phyloP scores from a whole-genome alignment of 2,888 invertebrate species.

The Beris morrisii region DNA sequence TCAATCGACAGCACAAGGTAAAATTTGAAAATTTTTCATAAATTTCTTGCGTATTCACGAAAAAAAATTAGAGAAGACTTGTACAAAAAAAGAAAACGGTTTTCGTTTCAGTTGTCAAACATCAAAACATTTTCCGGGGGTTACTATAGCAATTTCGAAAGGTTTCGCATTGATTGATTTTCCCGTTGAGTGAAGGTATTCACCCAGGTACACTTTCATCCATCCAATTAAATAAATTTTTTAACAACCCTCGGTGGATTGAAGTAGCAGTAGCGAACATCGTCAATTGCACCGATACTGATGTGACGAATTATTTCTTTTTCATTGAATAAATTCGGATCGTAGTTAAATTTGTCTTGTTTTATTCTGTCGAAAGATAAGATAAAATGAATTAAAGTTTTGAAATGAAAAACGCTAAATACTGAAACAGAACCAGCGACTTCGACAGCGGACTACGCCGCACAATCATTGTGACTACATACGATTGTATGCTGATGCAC shows the following conservation, averaged over 20 bases:
- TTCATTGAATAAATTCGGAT: slow-evolving; percentile 14
- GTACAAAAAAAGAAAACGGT: background rate
- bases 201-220: background rate
- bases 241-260: background rate
- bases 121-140: slow-evolving; percentile 18
- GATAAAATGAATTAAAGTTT: too few species aligned
- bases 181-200: background rate
- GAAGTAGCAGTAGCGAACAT: background rate
- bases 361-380: background rate
- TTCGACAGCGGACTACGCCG: too few species aligned
- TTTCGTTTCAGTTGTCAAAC: slow-evolving; percentile 20
- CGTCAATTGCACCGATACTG: slow-evolving; percentile 3
- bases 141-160: slow-evolving; percentile 25
- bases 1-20: too few species aligned
- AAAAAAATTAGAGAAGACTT: background rate
- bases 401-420: too few species aligned
- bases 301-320: slow-evolving; percentile 8
- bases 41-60: background rate
- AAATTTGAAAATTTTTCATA: too few species aligned
- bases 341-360: background rate
- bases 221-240: background rate
- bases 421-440: too few species aligned
- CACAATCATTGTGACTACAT: too few species aligned
- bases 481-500: too few species aligned
- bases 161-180: slow-evolving; percentile 2